Base-by-base conservation (phyloP, 1,140 invertebrate species). In the Acromyrmex charruanus region DNA sequence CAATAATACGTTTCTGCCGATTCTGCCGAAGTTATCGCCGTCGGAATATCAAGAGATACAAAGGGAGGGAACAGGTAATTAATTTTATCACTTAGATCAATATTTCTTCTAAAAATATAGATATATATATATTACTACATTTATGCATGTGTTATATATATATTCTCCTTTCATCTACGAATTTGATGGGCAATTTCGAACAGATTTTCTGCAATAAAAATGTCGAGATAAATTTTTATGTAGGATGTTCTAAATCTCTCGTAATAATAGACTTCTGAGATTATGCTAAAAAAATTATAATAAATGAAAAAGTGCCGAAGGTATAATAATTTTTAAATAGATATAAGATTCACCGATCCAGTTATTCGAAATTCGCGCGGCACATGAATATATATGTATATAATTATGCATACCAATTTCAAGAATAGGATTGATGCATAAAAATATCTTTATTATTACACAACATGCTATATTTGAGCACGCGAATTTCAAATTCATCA, bases 1-100 rank as follows among this genome's bases (percentile, higher is more conserved):
- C 91, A 96, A 96, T 89, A 97, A 97, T 91, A 96, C 96, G 16
- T 97, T 97, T 92, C 94, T 97, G 77, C 97, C 97, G 39, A 97
- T 97, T 89, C 94, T 98, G 77, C 97, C 97, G 1, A 98, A 95
- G 81, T 89, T 95, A 28, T 95, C 94, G 69, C 94, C 94, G 51
- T 95, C 94, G 35, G 94, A 95, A 74, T 95, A 95, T 87, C 94
- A 93, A n/a, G 95, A 95, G 39, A 93, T 95, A 80, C 94, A 95
- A 58, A 89, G 92, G 59, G 94, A 95, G 85, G 93, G 92, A 81
- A 89, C 91, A 89, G 94, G 94, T 94, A 88, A 88, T 63, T 94
- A 88, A 88, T 63, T 58, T 18, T 39, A 18, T 18, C 0, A 51
- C 12, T 39, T 28, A 51, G 14, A 9, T 53, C 12, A 69, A 35